These are phyloP conservation scores for Tipula vernalis DNA, from an alignment of 2,888 invertebrate genomes.

Conservation along the genomic window DNA sequence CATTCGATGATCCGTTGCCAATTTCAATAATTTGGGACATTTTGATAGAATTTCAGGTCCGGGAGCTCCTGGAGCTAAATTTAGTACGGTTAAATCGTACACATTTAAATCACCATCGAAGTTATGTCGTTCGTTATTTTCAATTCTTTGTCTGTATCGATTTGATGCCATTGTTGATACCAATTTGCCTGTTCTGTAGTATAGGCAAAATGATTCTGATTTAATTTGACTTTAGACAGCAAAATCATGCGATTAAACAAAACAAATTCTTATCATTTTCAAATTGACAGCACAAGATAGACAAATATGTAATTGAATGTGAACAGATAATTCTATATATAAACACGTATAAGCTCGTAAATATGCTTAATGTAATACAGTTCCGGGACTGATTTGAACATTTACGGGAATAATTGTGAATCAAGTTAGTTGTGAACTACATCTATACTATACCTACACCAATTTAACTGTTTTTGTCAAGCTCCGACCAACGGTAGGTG, in stretches of 20 bases:
- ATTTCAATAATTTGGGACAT: conserved; percentile 35
- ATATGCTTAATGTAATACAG: no score
- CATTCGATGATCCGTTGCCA: conserved; percentile 38
- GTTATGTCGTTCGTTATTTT: neutral
- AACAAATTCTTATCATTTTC: neutral
- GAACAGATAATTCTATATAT: no score
- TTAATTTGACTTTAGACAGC: neutral
- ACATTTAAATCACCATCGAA: conserved; percentile 31
- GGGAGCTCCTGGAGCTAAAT: conserved; percentile 42
- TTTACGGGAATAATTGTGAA: no score
- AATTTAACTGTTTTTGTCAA: no score
- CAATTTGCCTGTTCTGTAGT: neutral
- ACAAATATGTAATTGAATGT: neutral
- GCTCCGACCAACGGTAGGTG: no score
- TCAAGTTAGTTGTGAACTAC: no score
- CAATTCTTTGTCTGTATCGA: neutral
- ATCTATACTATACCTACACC: no score
- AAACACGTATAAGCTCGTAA: no score
- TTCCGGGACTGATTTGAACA: no score
- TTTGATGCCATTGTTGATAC: neutral
- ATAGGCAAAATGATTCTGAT: neutral
- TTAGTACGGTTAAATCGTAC: conserved; percentile 34
- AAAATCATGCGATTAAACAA: neutral
- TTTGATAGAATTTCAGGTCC: conserved; percentile 39
- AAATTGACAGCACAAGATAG: neutral